These are phyloP conservation scores for Protophormia terraenovae DNA, from an alignment of 2,888 invertebrate species.

Conservation along the genomic window DNA sequence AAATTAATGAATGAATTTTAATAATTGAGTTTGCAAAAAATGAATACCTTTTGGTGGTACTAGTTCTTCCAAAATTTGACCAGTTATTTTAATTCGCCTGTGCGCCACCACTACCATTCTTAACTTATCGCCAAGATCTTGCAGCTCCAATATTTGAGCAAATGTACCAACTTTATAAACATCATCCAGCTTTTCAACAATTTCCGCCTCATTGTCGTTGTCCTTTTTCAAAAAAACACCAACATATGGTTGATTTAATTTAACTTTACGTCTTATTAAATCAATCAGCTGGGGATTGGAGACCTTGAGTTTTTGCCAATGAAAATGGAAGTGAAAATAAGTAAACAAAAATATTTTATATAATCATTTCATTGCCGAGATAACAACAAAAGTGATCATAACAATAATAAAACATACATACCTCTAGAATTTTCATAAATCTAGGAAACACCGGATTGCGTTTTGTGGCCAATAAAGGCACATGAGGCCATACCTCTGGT, in stretches of 20 bases:
- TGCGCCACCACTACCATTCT: slow-evolving; percentile 97
- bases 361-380: neutral
- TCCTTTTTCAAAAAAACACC: slow-evolving; percentile 97
- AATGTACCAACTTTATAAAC: slow-evolving; percentile 96
- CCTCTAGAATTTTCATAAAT: slow-evolving; percentile 98
- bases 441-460: slow-evolving; percentile 98
- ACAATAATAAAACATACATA: slow-evolving; percentile 77
- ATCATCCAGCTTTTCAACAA: slow-evolving; percentile 91
- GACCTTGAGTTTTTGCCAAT: slow-evolving; percentile 83
- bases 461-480: slow-evolving; percentile 96
- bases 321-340: neutral
- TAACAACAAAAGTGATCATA: neutral
- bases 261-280: slow-evolving; percentile 94
- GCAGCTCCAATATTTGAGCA: slow-evolving; percentile 98
- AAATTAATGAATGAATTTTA: neutral
- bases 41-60: slow-evolving; percentile 81
- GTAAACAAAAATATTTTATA: neutral
- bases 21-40: neutral
- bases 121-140: slow-evolving; percentile 94
- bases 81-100: slow-evolving; percentile 90
- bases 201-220: slow-evolving; percentile 93
- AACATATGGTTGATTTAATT: slow-evolving; percentile 97
- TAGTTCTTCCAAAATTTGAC: slow-evolving; percentile 89
- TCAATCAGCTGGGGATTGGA: slow-evolving; percentile 93
- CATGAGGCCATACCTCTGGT: slow-evolving; percentile 97